Evolutionary conservation across 2,113 vertebrate species (phyloP).

Genomic region (Grus americana): DNA sequence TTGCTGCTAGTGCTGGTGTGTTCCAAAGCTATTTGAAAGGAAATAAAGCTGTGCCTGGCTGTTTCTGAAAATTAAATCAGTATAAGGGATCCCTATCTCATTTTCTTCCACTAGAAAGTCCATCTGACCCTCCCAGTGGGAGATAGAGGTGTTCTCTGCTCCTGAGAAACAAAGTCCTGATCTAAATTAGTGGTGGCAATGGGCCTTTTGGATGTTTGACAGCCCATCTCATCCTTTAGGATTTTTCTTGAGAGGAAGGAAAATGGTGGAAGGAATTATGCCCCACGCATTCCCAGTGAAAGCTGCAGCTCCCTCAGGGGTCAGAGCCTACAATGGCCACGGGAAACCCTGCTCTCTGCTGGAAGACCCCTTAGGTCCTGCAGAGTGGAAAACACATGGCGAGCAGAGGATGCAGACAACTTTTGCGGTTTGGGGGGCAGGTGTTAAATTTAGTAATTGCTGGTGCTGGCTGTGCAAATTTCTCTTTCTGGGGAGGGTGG

Average conservation of each 20-base stretch:
- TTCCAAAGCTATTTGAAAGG: background rate
- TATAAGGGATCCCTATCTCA: background rate
- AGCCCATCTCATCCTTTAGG: background rate
- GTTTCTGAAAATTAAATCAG: background rate
- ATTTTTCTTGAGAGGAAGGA: background rate
- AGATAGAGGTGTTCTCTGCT: background rate
- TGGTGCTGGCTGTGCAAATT: conserved; percentile 54
- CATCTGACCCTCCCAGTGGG: background rate
- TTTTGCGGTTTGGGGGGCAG: background rate
- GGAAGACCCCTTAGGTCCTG: background rate
- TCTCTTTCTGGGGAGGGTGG: background rate
- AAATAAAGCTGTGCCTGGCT: background rate
- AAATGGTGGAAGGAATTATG: background rate
- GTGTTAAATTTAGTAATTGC: conserved; percentile 19
- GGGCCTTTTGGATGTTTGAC: background rate
- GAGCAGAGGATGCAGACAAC: background rate
- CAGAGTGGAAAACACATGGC: background rate
- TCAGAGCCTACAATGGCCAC: background rate
- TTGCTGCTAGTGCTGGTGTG: background rate
- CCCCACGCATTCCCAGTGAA: background rate
- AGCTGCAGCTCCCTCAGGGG: background rate
- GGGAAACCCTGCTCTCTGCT: background rate
- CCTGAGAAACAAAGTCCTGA: background rate
- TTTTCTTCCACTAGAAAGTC: background rate
- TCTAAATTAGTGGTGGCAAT: background rate